These are phyloP conservation scores for Polylopha cassiicola DNA, from an alignment of 2,888 invertebrate species.

Conservation along the genomic window DNA sequence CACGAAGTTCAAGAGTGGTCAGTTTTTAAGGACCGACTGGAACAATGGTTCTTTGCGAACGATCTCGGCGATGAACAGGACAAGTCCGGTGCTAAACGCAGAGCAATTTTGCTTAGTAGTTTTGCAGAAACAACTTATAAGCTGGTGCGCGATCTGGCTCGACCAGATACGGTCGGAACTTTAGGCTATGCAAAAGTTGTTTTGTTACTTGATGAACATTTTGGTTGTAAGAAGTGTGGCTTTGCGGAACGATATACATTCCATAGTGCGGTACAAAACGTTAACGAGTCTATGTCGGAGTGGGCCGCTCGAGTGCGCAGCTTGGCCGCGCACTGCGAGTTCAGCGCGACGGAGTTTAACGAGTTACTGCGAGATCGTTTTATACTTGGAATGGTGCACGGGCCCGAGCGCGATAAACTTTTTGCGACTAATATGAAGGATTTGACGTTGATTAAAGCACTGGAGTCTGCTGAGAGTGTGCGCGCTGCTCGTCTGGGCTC, in stretches of 20 bases:
- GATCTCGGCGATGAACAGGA: no score
- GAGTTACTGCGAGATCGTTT: slow-evolving; percentile 14
- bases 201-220: slow-evolving; percentile 7
- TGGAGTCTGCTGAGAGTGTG: slow-evolving; percentile 20
- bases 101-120: no score
- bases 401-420: slow-evolving; percentile 12
- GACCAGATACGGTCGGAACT: no score
- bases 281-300: slow-evolving; percentile 3
- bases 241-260: slow-evolving; percentile 15
- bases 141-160: no score
- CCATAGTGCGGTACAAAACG: slow-evolving; percentile 9
- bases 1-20: no score
- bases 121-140: no score
- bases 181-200: no score
- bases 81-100: no score
- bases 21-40: no score
- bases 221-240: slow-evolving; percentile 1
- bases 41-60: no score
- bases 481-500: slow-evolving; percentile 10
- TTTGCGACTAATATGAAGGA: slow-evolving; percentile 4
- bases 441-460: slow-evolving; percentile 18
- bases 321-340: slow-evolving; percentile 14
- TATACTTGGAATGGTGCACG: slow-evolving; percentile 12
- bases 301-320: slow-evolving; percentile 17
- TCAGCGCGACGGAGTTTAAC: neutral